These are phyloP conservation scores for Trichomalopsis sarcophagae DNA, from an alignment of 1,140 invertebrate genomes.

Conservation along the genomic window DNA sequence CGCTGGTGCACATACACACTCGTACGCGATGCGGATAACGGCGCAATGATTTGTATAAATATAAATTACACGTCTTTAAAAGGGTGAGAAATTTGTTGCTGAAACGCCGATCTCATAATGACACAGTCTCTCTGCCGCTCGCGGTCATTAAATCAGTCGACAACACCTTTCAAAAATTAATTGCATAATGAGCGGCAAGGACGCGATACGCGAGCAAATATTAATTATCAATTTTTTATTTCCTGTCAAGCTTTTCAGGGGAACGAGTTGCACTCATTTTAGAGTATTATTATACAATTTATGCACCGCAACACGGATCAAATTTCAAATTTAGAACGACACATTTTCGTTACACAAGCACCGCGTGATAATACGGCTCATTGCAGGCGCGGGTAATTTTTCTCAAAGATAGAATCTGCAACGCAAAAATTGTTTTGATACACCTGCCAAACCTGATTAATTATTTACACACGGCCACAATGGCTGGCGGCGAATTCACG, in stretches of 20 bases:
- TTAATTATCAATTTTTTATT: slow-evolving; percentile 2
- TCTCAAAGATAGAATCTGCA: too few species aligned
- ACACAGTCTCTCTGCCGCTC: not conserved
- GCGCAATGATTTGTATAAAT: slow-evolving; percentile 1
- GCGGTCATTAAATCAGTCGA: not conserved
- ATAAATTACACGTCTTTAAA: slow-evolving; percentile 1
- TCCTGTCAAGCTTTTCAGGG: not conserved
- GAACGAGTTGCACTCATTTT: not conserved
- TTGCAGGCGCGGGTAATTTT: too few species aligned
- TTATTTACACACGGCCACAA: not conserved
- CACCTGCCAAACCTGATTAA: slow-evolving; percentile 11
- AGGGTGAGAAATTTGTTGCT: slow-evolving; percentile 3
- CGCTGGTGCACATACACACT: too few species aligned
- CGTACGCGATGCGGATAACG: not conserved
- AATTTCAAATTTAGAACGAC: not conserved
- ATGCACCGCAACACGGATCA: too few species aligned
- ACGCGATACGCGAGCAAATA: not conserved
- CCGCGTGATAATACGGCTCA: too few species aligned
- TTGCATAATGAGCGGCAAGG: not conserved
- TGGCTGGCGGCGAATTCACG: not conserved
- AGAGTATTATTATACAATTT: too few species aligned
- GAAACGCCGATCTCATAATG: not conserved
- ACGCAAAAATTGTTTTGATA: not conserved
- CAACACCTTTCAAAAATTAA: slow-evolving; percentile 4
- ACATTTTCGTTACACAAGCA: not conserved